phyloP scores from a whole-genome alignment of 2,797 vertebrate genomes.

The Sebastes iracundus region DNA sequence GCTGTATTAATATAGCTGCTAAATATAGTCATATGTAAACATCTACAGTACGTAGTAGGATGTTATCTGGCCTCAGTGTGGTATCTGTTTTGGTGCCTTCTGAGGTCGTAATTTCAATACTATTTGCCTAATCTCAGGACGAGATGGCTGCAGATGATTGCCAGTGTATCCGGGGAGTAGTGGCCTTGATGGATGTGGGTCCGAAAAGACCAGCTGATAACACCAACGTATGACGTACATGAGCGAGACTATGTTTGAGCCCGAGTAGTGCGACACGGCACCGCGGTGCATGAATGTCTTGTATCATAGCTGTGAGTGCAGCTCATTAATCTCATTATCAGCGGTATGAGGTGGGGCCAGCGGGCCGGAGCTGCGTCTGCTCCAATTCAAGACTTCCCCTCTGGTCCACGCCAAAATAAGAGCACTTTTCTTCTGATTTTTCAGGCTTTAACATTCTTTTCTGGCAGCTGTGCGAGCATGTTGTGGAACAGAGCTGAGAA shows the following conservation, averaged over 20 bases:
- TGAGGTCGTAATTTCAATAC: constrained; percentile 66
- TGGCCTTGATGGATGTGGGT: constrained; percentile 71
- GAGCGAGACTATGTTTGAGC: constrained; percentile 20
- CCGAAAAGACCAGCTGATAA: constrained; percentile 63
- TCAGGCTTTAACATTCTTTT: constrained; percentile 59
- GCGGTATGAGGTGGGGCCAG: constrained; percentile 30
- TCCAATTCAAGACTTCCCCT: constrained; percentile 32
- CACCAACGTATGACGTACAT: constrained; percentile 42
- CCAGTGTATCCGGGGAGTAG: constrained; percentile 60
- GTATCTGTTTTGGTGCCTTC: constrained; percentile 22
- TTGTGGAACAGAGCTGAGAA: constrained; percentile 66
- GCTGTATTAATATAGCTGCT: constrained; percentile 19
- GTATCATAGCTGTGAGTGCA: constrained; percentile 39
- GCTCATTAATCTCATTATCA: constrained; percentile 71
- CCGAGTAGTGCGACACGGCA: constrained; percentile 14
- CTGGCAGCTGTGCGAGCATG: constrained; percentile 65
- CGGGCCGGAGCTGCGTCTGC: constrained; percentile 48
- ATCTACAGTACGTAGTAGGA: background rate
- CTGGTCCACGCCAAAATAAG: constrained; percentile 36
- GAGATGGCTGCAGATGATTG: constrained; percentile 72
- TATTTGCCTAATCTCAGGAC: constrained; percentile 70
- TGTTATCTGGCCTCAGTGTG: constrained; percentile 47
- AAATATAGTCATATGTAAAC: constrained; percentile 44
- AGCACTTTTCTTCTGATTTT: constrained; percentile 52
- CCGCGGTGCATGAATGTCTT: constrained; percentile 3